A percentile compares a stretch with the other conserved stretches of the same genome.
phyloP scores from a whole-genome alignment of 1,140 invertebrate species.

The Drosophila azteca region DNA sequence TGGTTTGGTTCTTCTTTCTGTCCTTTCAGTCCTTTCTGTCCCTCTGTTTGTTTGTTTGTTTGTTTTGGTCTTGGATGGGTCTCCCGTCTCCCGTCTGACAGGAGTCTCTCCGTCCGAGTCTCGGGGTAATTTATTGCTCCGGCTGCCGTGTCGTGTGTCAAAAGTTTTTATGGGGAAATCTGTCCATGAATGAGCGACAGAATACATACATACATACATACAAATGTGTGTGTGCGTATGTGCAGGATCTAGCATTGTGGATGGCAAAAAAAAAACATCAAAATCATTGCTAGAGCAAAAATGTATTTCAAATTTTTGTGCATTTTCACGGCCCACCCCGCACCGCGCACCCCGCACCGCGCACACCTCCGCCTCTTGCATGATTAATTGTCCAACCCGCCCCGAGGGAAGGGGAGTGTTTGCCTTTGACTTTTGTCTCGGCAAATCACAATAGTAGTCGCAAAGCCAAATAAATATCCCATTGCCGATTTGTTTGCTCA shows the following conservation, averaged over 20 bases:
- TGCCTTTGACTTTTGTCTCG: conserved; percentile 69
- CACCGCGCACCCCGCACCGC: not conserved
- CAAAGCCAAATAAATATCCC: conserved; percentile 48
- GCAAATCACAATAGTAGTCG: conserved; percentile 47
- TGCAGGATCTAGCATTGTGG: conserved; percentile 25
- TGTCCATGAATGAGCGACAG: conserved; percentile 75
- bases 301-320: conserved; percentile 69
- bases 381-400: conserved; percentile 67
- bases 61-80: conserved; percentile 65
- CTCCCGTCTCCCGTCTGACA: conserved; percentile 47
- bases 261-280: conserved; percentile 46
- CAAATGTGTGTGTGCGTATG: conserved; percentile 18
- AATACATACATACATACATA: not conserved
- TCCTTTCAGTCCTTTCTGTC: conserved; percentile 45
- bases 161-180: conserved; percentile 77
- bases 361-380: conserved; percentile 24
- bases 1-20: conserved; percentile 24
- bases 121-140: conserved; percentile 74
- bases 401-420: conserved; percentile 57
- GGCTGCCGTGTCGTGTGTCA: conserved; percentile 79
- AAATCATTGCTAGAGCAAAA: conserved; percentile 65
- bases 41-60: conserved; percentile 63
- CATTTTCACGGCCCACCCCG: conserved; percentile 58
- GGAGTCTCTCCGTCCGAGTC: conserved; percentile 28
- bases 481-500: conserved; percentile 53